phyloP scores from a whole-genome alignment of 2,888 invertebrate genomes.

The Choristoneura rosaceana region DNA sequence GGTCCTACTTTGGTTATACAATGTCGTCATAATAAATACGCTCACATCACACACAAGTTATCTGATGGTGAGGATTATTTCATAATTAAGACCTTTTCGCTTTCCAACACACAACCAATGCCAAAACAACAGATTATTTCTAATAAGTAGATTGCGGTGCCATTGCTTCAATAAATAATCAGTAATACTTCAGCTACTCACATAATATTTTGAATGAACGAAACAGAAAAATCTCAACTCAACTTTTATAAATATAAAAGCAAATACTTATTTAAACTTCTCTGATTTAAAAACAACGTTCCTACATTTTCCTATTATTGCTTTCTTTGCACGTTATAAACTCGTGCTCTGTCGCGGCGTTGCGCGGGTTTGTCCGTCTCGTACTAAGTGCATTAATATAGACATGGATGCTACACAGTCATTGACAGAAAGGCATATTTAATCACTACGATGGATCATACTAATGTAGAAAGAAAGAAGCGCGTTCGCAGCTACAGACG shows the following conservation, averaged over 20 bases:
- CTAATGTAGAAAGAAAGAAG: slow-evolving; percentile 30
- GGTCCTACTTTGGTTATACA: too few species aligned
- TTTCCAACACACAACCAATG: too few species aligned
- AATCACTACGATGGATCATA: slow-evolving; percentile 34
- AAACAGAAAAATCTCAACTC: not conserved
- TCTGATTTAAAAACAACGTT: slow-evolving; percentile 6
- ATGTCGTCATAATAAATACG: too few species aligned
- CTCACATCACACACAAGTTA: too few species aligned
- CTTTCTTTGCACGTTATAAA: slow-evolving; percentile 35
- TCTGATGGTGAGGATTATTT: too few species aligned
- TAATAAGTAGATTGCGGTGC: too few species aligned
- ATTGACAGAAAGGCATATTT: slow-evolving; percentile 37
- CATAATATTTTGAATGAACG: slow-evolving; percentile 21
- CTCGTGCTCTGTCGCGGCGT: slow-evolving; percentile 27
- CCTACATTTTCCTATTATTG: slow-evolving; percentile 38
- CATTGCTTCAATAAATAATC: too few species aligned
- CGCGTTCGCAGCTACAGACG: slow-evolving; percentile 26
- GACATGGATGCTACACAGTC: slow-evolving; percentile 41
- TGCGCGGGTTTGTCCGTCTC: slow-evolving; percentile 38
- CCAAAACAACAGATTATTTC: too few species aligned
- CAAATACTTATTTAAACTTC: not conserved
- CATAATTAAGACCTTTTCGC: too few species aligned
- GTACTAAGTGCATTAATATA: slow-evolving; percentile 38
- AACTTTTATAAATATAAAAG: not conserved
- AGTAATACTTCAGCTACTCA: too few species aligned